Percentiles rank a stretch among this genome's conserved stretches.
phyloP scores from a whole-genome alignment of 2,888 invertebrate species.

The Trichopria drosophilae region DNA sequence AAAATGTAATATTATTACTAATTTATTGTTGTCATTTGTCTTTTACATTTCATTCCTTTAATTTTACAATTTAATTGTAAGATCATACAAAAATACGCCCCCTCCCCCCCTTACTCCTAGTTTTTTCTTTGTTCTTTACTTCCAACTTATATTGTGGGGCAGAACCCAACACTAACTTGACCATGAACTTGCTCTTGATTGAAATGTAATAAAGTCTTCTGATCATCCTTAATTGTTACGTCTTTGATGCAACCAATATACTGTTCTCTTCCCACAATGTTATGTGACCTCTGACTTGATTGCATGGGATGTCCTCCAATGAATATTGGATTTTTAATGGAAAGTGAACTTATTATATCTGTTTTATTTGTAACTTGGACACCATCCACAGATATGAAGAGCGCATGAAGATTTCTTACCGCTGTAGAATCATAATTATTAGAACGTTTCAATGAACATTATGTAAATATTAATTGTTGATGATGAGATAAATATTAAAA shows the following conservation, averaged over 20 bases:
- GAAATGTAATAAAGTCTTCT: slow-evolving; percentile 55
- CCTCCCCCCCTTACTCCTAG: too few species aligned
- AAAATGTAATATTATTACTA: slow-evolving; percentile 8
- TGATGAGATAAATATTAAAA: slow-evolving; percentile 1
- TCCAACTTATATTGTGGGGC: slow-evolving; percentile 71
- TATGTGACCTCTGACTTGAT: slow-evolving; percentile 66
- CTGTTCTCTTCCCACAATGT: slow-evolving; percentile 69
- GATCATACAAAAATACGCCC: slow-evolving; percentile 19
- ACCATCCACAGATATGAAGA: too few species aligned
- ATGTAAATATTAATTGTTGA: not conserved
- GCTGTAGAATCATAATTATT: too few species aligned
- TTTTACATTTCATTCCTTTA: slow-evolving; percentile 25
- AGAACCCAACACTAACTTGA: slow-evolving; percentile 75
- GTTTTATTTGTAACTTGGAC: too few species aligned
- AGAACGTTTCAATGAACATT: too few species aligned
- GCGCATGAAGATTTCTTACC: too few species aligned
- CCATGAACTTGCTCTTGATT: slow-evolving; percentile 67
- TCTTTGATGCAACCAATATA: slow-evolving; percentile 82
- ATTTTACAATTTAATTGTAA: slow-evolving; percentile 18
- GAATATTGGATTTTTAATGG: slow-evolving; percentile 75
- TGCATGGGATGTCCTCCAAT: slow-evolving; percentile 81
- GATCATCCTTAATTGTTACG: slow-evolving; percentile 65
- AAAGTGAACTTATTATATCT: too few species aligned
- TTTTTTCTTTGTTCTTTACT: slow-evolving; percentile 15
- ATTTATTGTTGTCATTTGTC: slow-evolving; percentile 6